These are phyloP conservation scores for Passer montanus DNA, from an alignment of 2,113 vertebrate species.

Conservation along the genomic window DNA sequence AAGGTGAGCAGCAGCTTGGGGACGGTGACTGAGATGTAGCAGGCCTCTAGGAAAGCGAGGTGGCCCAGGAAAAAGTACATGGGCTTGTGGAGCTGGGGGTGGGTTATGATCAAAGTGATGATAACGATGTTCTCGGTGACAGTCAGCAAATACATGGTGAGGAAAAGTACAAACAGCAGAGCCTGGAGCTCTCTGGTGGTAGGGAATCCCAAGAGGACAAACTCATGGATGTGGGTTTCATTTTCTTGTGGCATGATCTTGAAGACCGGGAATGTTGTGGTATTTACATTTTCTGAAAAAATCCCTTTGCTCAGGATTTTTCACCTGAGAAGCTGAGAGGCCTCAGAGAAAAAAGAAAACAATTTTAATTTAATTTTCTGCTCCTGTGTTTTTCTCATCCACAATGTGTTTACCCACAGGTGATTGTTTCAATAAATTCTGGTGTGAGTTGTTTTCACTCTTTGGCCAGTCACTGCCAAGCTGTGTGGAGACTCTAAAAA, in stretches of 20 bases:
- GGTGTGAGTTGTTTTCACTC: too few relatives aligned
- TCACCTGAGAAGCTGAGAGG: too few relatives aligned
- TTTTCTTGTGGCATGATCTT: background rate
- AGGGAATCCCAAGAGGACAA: background rate
- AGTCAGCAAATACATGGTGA: background rate
- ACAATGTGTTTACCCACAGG: too few relatives aligned
- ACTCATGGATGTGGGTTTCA: background rate
- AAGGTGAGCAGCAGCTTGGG: constrained; percentile 21
- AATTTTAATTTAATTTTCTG: too few relatives aligned
- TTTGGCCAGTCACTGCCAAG: too few relatives aligned
- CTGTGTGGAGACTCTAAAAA: too few relatives aligned
- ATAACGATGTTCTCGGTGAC: background rate
- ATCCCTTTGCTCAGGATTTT: too few relatives aligned
- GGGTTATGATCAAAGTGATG: background rate
- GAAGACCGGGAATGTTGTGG: background rate
- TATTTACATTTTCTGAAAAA: too few relatives aligned
- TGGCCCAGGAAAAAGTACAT: constrained; percentile 59
- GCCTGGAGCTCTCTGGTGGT: background rate
- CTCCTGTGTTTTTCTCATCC: too few relatives aligned
- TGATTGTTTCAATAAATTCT: too few relatives aligned
- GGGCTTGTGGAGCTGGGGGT: constrained; percentile 25
- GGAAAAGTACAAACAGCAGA: background rate
- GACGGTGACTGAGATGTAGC: constrained; percentile 43
- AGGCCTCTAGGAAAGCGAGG: constrained; percentile 17
- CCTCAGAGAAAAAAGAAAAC: too few relatives aligned